Evolutionary conservation across 2,113 vertebrate genomes (phyloP).

Genomic region (Daphoenositta chrysoptera): DNA sequence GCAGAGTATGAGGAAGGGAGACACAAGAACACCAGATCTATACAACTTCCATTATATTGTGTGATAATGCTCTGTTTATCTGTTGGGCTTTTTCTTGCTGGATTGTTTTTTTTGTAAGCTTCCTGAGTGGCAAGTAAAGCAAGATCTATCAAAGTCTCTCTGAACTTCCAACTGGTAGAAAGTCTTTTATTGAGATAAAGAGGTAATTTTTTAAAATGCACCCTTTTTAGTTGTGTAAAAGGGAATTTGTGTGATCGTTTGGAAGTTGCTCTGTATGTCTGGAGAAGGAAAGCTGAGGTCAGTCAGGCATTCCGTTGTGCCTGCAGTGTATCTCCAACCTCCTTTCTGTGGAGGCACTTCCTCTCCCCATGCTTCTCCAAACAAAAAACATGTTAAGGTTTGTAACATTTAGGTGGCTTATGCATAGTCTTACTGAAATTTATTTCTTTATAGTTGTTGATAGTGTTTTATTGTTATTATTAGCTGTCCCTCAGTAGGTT

Average conservation of each 20-base stretch:
- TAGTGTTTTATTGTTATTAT: not conserved
- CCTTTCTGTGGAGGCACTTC: not conserved
- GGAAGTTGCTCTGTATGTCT: not conserved
- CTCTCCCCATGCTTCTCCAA: not conserved
- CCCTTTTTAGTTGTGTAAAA: not conserved
- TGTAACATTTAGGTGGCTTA: not conserved
- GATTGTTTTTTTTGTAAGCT: not conserved
- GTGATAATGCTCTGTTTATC: slow-evolving; percentile 19
- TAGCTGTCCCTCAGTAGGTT: not conserved
- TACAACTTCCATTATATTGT: slow-evolving; percentile 9
- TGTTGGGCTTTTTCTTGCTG: not conserved
- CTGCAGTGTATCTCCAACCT: not conserved
- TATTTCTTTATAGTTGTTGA: not conserved
- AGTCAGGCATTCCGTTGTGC: not conserved
- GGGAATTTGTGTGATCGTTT: not conserved
- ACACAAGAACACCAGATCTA: not conserved
- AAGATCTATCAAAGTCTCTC: slow-evolving; percentile 18
- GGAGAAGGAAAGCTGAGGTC: not conserved
- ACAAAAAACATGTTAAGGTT: not conserved
- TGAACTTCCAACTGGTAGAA: slow-evolving; percentile 17
- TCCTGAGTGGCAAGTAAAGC: slow-evolving; percentile 43
- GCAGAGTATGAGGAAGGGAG: not conserved
- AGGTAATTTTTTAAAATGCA: not conserved
- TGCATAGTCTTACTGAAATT: not conserved
- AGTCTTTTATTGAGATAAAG: not conserved